A percentile compares a stretch with the other conserved stretches of the same genome.
Evolutionary conservation across 2,797 vertebrate species (phyloP).

Genomic region (Onychomys arenicola): DNA sequence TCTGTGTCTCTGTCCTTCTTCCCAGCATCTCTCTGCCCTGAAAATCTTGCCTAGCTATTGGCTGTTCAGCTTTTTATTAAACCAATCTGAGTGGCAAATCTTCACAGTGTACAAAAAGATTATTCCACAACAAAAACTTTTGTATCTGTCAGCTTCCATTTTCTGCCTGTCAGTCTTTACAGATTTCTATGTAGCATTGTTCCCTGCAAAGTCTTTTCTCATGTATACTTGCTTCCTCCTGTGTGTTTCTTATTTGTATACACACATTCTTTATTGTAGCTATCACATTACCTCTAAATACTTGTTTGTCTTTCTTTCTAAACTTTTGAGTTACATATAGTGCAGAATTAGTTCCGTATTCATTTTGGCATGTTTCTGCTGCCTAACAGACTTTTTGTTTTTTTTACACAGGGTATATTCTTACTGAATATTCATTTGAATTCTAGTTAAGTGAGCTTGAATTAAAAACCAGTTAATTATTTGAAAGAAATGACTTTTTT

Average conservation of each 20-base stretch:
- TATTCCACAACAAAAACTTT: not conserved
- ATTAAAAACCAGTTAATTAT: not conserved
- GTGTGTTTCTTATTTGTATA: not conserved
- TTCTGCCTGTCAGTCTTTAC: not conserved
- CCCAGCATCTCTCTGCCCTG: not conserved
- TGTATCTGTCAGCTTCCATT: not conserved
- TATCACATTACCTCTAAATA: conserved; percentile 25
- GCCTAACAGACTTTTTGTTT: not conserved
- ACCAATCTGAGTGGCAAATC: not conserved
- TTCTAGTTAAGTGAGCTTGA: conserved; percentile 44
- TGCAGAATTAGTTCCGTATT: not conserved
- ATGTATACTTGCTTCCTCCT: not conserved
- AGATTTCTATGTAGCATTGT: conserved; percentile 7
- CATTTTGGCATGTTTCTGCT: conserved; percentile 29
- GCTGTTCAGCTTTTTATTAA: not conserved
- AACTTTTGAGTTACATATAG: conserved; percentile 41
- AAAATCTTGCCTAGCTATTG: not conserved
- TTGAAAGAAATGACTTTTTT: conserved; percentile 42
- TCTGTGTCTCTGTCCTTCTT: not conserved
- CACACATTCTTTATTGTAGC: not conserved
- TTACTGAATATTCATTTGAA: conserved; percentile 53
- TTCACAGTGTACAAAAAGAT: not conserved
- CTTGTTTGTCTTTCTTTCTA: conserved; percentile 28
- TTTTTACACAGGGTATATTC: not conserved
- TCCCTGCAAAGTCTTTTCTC: not conserved